These are phyloP conservation scores for Gordius sp. DNA, from an alignment of 2,888 invertebrate genomes.

Conservation along the genomic window DNA sequence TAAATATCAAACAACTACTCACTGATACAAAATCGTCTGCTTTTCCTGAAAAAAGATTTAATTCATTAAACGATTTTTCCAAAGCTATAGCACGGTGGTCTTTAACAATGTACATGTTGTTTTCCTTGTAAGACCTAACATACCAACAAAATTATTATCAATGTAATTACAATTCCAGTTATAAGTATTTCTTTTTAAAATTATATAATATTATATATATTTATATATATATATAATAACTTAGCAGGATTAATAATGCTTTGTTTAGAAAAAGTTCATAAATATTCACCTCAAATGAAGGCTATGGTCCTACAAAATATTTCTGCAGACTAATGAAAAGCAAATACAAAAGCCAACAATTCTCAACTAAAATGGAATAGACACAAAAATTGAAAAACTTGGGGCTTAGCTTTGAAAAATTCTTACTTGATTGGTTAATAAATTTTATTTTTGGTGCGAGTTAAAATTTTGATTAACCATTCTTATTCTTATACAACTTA, in stretches of 20 bases:
- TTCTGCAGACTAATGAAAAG: no score
- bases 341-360: no score
- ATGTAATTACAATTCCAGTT: not conserved
- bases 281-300: not conserved
- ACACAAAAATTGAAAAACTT: no score
- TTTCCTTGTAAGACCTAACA: constrained; percentile 43
- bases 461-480: no score
- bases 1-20: constrained; percentile 20
- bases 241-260: not conserved
- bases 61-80: constrained; percentile 56
- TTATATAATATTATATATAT: constrained; percentile 9
- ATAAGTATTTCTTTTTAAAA: not conserved
- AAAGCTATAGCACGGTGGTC: constrained; percentile 39
- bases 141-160: constrained; percentile 23
- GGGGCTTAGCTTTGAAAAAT: no score
- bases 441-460: no score
- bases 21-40: constrained; percentile 30
- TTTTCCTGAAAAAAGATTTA: constrained; percentile 47
- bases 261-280: not conserved
- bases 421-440: no score
- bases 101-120: constrained; percentile 43
- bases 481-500: no score
- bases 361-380: no score
- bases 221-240: constrained; percentile 14
- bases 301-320: no score